A percentile compares a stretch with the other conserved stretches of the same genome.
phyloP scores from a whole-genome alignment of 1,140 invertebrate genomes.

The Drosophila ironensis region DNA sequence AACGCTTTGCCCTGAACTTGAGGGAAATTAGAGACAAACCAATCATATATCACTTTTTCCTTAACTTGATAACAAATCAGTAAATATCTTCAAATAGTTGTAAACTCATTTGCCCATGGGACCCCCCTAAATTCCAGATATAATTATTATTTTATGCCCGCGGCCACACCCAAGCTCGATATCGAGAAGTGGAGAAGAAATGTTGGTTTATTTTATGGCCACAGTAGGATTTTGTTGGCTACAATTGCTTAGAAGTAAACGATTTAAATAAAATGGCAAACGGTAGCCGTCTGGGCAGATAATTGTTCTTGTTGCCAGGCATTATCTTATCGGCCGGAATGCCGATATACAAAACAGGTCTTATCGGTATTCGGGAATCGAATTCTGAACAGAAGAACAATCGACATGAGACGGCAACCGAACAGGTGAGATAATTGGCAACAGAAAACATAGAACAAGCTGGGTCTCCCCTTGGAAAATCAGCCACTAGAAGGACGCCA shows the following conservation, averaged over 20 bases:
- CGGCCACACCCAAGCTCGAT: conserved; percentile 17
- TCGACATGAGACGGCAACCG: conserved; percentile 37
- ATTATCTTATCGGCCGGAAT: conserved; percentile 64
- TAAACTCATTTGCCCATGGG: conserved; percentile 20
- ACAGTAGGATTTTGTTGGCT: background rate
- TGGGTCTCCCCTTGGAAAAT: no score
- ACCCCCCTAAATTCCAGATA: conserved; percentile 4
- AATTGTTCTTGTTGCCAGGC: conserved; percentile 24
- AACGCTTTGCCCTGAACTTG: background rate
- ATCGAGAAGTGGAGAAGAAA: background rate
- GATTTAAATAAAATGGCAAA: conserved; percentile 50
- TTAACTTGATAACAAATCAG: conserved; percentile 14
- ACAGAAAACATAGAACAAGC: conserved; percentile 25
- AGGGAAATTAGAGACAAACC: background rate
- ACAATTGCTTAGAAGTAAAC: background rate
- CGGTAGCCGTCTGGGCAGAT: conserved; percentile 41
- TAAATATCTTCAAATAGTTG: conserved; percentile 2
- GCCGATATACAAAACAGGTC: conserved; percentile 52
- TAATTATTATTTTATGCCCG: conserved; percentile 3
- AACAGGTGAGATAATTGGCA: conserved; percentile 53
- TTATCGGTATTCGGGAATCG: conserved; percentile 52
- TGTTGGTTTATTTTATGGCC: conserved; percentile 8
- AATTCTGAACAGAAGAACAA: conserved; percentile 5
- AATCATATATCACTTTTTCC: background rate
- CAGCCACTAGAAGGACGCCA: no score